phyloP scores from a whole-genome alignment of 23 tunicate species.

The Clavelina lepadiformis region DNA sequence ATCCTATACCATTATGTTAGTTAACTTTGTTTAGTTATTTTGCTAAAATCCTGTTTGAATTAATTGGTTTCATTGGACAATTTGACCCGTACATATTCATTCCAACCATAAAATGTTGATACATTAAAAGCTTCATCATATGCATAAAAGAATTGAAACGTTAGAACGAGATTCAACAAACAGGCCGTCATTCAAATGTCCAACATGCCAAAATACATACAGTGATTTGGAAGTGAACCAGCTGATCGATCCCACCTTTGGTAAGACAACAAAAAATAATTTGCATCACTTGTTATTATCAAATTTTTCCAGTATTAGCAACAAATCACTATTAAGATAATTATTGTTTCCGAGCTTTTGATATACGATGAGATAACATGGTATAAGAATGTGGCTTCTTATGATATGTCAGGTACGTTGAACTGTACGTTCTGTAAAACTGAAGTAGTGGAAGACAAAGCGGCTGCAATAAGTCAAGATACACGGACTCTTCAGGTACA shows the following conservation, averaged over 20 bases:
- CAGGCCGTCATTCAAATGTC: conserved; percentile 87
- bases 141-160: conserved; percentile 79
- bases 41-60: too few species aligned
- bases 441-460: conserved; percentile 80
- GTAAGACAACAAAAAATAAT: conserved; percentile 6
- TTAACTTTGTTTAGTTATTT: too few species aligned
- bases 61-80: too few species aligned
- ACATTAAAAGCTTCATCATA: conserved; percentile 88
- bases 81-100: too few species aligned
- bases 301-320: neutral
- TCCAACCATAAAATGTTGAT: too few species aligned
- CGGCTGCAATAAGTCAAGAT: conserved; percentile 31
- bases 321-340: neutral
- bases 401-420: conserved; percentile 55
- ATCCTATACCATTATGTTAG: too few species aligned
- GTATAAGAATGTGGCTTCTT: neutral
- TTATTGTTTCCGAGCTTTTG: neutral
- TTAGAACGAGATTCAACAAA: conserved; percentile 81
- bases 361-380: neutral
- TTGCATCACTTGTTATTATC: neutral
- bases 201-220: conserved; percentile 87
- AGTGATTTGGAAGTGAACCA: conserved; percentile 84
- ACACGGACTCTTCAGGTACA: conserved; percentile 63
- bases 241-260: conserved; percentile 68
- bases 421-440: conserved; percentile 72